Evolutionary conservation across 2,888 invertebrate species (phyloP), one percentile per base, ranked within the genome.

Genomic region (Drosophila parthenogenetica): DNA sequence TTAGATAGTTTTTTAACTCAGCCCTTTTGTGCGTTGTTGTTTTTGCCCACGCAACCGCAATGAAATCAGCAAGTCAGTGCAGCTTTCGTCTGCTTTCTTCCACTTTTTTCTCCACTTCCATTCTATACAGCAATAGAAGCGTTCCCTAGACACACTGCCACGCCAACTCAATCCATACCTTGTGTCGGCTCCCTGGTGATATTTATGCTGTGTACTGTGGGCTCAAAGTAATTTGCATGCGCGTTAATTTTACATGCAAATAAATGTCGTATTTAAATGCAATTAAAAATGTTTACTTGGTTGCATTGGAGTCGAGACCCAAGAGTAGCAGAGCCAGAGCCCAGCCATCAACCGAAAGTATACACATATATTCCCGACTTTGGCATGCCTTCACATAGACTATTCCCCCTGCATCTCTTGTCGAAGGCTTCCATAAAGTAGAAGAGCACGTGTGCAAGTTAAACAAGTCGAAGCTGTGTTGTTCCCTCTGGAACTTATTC

Each of bases 241-340:
- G 79, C 89, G 89, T 90, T 90, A 91, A 90, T 91, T 90, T 90
- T 84, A 90, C 89, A 90, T 81, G 89, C 89, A 90, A 90, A 91
- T 90, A 90, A 91, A 90, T 90, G 91, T 91, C 89, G 90, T 89
- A 90, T 90, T 90, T 90, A 90, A 90, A 91, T 90, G 91, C 91
- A 90, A 90, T 90, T 90, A 90, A 90, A 87, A 88, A 74, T 82
- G 88, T 88, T 87, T 89, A 87, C 89, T 82, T 73, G 75, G 76
- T 55, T 89, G 87, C 87, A 80, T 66, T 80, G 71, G 61, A 68
- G 62, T 25, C 42, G 43, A 35, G 43, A 32, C 45, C 45, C 57
- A 22, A 35, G 46, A 46, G 45, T 0, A 35, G 5, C 13, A 35
- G 35, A 25, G 5, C 22, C 22, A 5, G 22, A 22, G 22, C 25